A percentile compares a stretch with the other conserved stretches of the same genome.
phyloP scores from a whole-genome alignment of 2,113 vertebrate genomes.

The Herpailurus yagouaroundi region DNA sequence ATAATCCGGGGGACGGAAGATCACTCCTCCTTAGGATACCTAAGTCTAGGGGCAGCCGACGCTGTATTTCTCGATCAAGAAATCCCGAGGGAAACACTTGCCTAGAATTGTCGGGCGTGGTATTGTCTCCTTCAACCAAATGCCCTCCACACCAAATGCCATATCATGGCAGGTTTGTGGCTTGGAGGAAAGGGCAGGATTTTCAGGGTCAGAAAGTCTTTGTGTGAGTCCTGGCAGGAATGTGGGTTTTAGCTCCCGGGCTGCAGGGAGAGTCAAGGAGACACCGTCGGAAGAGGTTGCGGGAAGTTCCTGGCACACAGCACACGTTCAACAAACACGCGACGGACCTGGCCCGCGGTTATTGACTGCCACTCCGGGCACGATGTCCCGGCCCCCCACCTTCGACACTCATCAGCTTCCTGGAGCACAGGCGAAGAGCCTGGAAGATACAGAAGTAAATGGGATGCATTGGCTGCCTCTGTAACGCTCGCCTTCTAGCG shows the following conservation, averaged over 20 bases:
- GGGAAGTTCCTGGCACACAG: accelerated
- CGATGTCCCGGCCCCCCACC: accelerated
- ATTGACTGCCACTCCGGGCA: accelerated
- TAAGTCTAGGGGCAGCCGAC: neutral
- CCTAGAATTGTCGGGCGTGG: accelerated
- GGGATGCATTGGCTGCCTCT: accelerated
- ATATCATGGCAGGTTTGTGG: accelerated
- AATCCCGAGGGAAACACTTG: accelerated
- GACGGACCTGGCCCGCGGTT: accelerated
- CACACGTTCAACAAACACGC: accelerated
- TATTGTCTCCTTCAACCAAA: accelerated
- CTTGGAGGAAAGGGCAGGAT: neutral
- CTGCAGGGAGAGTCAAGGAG: accelerated
- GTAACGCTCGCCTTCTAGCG: accelerated
- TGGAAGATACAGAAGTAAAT: too few species aligned
- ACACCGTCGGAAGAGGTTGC: too few species aligned
- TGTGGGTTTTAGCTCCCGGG: accelerated
- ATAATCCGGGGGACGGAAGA: accelerated
- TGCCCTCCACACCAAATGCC: accelerated
- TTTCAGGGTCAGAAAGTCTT: neutral
- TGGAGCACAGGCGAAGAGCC: neutral
- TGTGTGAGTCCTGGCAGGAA: neutral
- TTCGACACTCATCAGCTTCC: accelerated
- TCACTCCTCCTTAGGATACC: neutral
- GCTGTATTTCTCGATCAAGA: accelerated